A percentile compares a stretch with the other conserved stretches of the same genome.
These are phyloP conservation scores for Vannuccia rotundouncinata DNA, from an alignment of 2,888 invertebrate species.

Conservation along the genomic window DNA sequence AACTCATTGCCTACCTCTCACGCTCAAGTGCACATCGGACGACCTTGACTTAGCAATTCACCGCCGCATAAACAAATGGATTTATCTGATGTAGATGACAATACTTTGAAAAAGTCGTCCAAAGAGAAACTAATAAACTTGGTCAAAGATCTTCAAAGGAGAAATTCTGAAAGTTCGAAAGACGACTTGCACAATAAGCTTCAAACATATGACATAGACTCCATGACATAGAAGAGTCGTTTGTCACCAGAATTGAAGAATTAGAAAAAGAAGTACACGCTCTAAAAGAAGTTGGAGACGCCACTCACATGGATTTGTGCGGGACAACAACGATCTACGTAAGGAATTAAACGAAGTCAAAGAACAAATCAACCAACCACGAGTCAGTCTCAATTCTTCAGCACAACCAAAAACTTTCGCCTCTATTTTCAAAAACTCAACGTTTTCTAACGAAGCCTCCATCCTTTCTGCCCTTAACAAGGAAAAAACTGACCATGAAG, in stretches of 20 bases:
- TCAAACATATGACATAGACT: not conserved
- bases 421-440: not conserved
- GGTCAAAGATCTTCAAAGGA: not conserved
- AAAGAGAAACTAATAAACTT: not conserved
- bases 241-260: not conserved
- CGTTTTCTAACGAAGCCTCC: slow-evolving; percentile 9
- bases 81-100: not conserved
- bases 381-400: not conserved
- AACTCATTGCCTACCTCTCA: not conserved
- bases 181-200: not conserved
- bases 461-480: not conserved
- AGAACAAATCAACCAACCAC: not conserved
- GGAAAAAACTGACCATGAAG: slow-evolving; percentile 19
- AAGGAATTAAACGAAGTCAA: not conserved
- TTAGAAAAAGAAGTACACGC: not conserved
- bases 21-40: not conserved
- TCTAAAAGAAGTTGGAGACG: not conserved
- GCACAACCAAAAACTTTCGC: slow-evolving; percentile 7
- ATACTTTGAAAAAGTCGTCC: not conserved
- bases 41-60: not conserved
- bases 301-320: not conserved
- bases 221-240: not conserved
- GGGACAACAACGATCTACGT: not conserved
- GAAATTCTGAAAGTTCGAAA: not conserved
- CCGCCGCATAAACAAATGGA: not conserved